Base-by-base conservation (phyloP, 2,113 vertebrate genomes). In the Rhynchomys soricoides region DNA sequence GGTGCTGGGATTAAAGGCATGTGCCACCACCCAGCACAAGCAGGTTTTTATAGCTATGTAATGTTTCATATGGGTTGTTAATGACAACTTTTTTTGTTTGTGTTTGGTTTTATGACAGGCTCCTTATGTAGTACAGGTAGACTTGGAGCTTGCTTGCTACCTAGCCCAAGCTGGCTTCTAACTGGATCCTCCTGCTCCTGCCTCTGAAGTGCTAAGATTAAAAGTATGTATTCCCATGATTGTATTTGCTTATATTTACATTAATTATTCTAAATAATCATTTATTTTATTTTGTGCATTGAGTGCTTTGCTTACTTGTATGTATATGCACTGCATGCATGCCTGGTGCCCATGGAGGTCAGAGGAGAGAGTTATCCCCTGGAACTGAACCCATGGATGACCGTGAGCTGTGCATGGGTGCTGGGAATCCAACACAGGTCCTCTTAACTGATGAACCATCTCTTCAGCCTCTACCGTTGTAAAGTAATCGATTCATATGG, bases 231-330 rank as follows among this genome's bases (percentile, higher is more conserved):
- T 24, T 16, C 40, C 50, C 10, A 29, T 40, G 40, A n/a, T 55
- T n/a, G 48, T 73, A 74, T 74, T 74, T 89, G 26, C 45, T 74
- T 93, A 13, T 66, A 88, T 93, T 94, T n/a, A 75, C 73, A 92
- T 81, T 85, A 19, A 40, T 64, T 85, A 62, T 83, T 59, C 57
- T 83, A 43, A 83, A 83, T 2, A 83, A 16, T 26, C 21, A 81
- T 5, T 79, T 81, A 55, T 77, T 78, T 34, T 21, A 52, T 83
- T 85, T 43, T 85, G 24, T 31, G 40, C 26, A 43, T 64, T 85
- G 57, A 62, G 81, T 62, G 15, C 59, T 85, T 62, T 43, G 26
- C 24, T 22, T 85, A 22, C 26, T 19, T 62, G 26, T 19, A 19
- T 85, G 57, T 45, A 1, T 40, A 29, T 62, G 57, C 21, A 43